Conservation (phyloP, 2,113 vertebrate genomes). For the Cyphomyrus discorhynchus region DNA sequence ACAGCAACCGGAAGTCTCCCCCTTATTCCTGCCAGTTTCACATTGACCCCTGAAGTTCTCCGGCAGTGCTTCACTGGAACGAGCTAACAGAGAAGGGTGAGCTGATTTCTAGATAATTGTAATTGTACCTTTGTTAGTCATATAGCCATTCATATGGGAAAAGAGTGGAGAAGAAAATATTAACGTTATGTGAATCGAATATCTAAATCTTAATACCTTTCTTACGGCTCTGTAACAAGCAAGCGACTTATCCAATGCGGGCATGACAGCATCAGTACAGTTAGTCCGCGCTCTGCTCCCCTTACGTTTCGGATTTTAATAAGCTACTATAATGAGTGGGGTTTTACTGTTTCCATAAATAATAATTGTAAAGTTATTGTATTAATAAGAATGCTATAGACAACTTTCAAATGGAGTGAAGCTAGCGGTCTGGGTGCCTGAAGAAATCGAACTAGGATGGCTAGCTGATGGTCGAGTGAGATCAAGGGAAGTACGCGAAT, state of each 20-base stretch:
- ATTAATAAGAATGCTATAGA: neutral
- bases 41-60: conserved; percentile 9
- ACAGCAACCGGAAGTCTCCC: neutral
- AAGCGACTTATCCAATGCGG: neutral
- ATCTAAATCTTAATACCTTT: neutral
- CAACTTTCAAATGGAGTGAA: neutral
- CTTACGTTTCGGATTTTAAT: neutral
- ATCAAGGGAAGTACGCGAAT: neutral
- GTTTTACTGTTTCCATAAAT: neutral
- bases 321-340: neutral
- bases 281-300: neutral
- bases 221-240: neutral
- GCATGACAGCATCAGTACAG: neutral
- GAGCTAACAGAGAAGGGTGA: neutral
- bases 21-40: neutral
- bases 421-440: neutral
- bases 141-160: neutral
- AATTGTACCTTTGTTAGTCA: neutral
- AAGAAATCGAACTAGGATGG: neutral
- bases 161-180: neutral
- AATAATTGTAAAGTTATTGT: neutral
- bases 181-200: neutral
- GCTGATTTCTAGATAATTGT: neutral
- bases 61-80: neutral
- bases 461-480: neutral